Conservation (phyloP, 1,140 invertebrate species). For the Wasmannia auropunctata region DNA sequence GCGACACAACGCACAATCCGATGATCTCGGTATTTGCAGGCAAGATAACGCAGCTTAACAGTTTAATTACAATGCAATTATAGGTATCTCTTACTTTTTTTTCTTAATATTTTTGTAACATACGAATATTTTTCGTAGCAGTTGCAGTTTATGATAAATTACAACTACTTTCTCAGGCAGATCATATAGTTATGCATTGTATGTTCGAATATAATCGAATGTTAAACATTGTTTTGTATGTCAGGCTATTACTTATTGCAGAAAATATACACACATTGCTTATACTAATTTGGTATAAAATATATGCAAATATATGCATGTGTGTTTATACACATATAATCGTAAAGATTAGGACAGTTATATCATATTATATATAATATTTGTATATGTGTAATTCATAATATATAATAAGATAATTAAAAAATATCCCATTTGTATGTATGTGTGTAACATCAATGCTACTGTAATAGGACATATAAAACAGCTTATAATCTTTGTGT, state of each 20-base stretch:
- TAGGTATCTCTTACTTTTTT: slow-evolving; percentile 45
- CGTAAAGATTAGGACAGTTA: not conserved
- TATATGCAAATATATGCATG: slow-evolving; percentile 24
- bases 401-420: slow-evolving; percentile 42
- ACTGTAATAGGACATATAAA: slow-evolving; percentile 47
- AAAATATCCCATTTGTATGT: slow-evolving; percentile 64
- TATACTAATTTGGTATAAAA: slow-evolving; percentile 49
- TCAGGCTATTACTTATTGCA: no score
- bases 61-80: slow-evolving; percentile 42
- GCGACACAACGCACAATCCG: slow-evolving; percentile 38
- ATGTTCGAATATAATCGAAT: slow-evolving; percentile 1
- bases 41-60: slow-evolving; percentile 38
- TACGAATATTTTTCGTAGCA: slow-evolving; percentile 62
- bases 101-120: slow-evolving; percentile 51
- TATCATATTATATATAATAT: not conserved
- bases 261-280: slow-evolving; percentile 51
- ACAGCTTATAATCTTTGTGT: not conserved
- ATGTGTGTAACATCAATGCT: slow-evolving; percentile 27
- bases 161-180: slow-evolving; percentile 61
- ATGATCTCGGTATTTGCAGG: slow-evolving; percentile 49
- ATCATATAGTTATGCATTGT: slow-evolving; percentile 2
- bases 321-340: not conserved
- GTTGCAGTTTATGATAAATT: slow-evolving; percentile 60
- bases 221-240: slow-evolving; percentile 44
- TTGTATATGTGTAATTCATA: not conserved